A percentile compares a stretch with the other conserved stretches of the same genome.
Evolutionary conservation across 2,797 vertebrate genomes (phyloP).

Genomic region (Cyprinella venusta): DNA sequence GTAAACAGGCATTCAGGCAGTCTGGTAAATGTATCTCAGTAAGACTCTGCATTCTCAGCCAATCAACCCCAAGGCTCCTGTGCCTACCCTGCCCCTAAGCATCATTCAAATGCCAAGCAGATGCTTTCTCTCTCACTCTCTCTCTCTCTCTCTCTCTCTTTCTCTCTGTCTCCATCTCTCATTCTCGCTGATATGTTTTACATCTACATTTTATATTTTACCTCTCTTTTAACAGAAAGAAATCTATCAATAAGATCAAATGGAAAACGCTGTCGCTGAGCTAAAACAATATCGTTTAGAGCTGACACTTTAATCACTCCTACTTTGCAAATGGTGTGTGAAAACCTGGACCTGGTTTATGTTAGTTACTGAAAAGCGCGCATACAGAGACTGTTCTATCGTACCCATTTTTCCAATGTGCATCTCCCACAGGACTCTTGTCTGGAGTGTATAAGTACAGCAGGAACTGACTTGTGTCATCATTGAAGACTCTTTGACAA

Average conservation of each 20-base stretch:
- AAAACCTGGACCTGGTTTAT: conserved; percentile 37
- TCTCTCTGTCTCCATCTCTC: conserved; percentile 62
- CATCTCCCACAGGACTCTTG: conserved; percentile 69
- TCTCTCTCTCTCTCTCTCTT: conserved; percentile 54
- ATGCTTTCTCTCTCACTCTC: conserved; percentile 66
- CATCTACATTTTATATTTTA: conserved; percentile 38
- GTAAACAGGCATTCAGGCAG: conserved; percentile 75
- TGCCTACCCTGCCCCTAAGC: conserved; percentile 77
- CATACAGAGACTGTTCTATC: conserved; percentile 21
- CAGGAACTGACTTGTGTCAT: conserved; percentile 77
- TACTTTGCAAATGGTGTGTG: conserved; percentile 47
- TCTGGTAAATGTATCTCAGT: conserved; percentile 66
- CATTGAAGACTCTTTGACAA: conserved; percentile 60
- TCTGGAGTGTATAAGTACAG: conserved; percentile 80
- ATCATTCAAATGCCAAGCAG: conserved; percentile 80
- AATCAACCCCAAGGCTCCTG: conserved; percentile 77
- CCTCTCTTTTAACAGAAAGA: conserved; percentile 31
- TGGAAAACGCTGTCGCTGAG: background rate
- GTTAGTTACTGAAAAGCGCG: conserved; percentile 31
- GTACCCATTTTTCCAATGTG: conserved; percentile 55
- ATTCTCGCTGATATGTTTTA: conserved; percentile 36
- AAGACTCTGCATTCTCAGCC: conserved; percentile 71
- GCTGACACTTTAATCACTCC: conserved; percentile 49
- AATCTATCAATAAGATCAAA: conserved; percentile 52
- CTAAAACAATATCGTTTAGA: conserved; percentile 56